Base-by-base conservation (phyloP, 92 coral and sea anemone species). In the Nematostella vectensis region DNA sequence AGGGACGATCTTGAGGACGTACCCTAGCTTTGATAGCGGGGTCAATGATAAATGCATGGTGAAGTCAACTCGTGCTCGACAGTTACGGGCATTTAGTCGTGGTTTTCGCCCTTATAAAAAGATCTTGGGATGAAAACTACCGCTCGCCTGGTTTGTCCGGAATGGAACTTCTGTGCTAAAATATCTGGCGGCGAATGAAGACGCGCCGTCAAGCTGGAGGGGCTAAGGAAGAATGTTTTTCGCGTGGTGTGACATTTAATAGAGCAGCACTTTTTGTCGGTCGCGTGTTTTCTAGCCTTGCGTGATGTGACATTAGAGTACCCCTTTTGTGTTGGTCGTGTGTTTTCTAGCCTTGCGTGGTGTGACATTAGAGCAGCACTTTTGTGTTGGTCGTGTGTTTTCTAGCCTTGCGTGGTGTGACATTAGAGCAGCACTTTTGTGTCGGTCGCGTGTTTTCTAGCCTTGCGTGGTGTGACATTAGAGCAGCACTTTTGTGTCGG, bases 11-110 rank as follows among this genome's bases (percentile, higher is more conserved):
- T 18, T 31, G 18, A 29, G 33, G 12, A 12, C 59, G 4, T 59
- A 48, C 20, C 61, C 67, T 16, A 66, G 12, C 23, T 66, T 74
- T 38, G 75, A 75, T 17, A 70, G 60, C 39, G 67, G 75, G 82
- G 50, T 67, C 0, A 24, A 67, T 23, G 4, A 25, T 12, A 1
- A 61, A 25, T 76, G 77, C 25, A 31, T 44, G 25, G 68, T 76
- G 16, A 76, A 76, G 36, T 27, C 11, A 17, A 68, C 45, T 20
- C 36, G 68, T 29, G 77, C 75, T 1, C 59, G 65, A n/a, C 81
- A 75, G 49, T 51, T 67, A 23, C 28, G 70, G 19, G 47, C 4
- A 27, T 60, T 70, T 59, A 47, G 48, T 36, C 31, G 57, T 28
- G 50, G 31, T 36, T 69, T 59, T 53, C 36, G 10, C 0, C 76